phyloP scores from a whole-genome alignment of 1,140 invertebrate genomes.

The Gerris buenoi region DNA sequence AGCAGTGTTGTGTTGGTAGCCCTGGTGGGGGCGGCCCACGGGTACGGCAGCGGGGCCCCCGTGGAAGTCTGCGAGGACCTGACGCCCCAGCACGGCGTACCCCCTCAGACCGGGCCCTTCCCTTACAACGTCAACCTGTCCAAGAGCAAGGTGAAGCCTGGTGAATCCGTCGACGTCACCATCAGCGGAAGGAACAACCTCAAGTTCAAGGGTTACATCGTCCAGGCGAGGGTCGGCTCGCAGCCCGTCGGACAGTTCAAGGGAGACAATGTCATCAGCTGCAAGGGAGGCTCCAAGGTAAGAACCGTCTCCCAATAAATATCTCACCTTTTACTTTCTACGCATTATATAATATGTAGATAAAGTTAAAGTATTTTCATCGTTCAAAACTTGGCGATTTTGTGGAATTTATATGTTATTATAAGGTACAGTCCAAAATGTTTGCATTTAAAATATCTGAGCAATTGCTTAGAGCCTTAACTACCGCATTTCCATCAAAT shows the following conservation, averaged over 20 bases:
- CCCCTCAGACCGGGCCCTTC: conserved; percentile 28
- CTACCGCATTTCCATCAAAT: too few relatives aligned
- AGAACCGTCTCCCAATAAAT: conserved; percentile 22
- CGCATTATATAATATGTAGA: neutral
- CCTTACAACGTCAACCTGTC: conserved; percentile 34
- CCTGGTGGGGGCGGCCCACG: neutral
- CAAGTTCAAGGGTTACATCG: conserved; percentile 36
- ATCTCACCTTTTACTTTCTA: too few relatives aligned
- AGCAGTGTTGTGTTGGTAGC: neutral
- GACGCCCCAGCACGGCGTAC: conserved; percentile 34
- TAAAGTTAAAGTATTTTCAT: neutral
- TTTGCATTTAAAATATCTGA: too few relatives aligned
- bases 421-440: too few relatives aligned
- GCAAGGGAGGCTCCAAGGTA: conserved; percentile 30
- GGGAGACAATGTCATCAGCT: conserved; percentile 30
- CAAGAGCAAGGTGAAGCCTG: conserved; percentile 29
- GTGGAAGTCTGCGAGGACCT: conserved; percentile 34
- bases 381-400: too few relatives aligned
- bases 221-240: conserved; percentile 34
- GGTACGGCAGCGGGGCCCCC: conserved; percentile 30
- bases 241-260: conserved; percentile 34
- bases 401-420: too few relatives aligned
- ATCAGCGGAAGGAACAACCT: conserved; percentile 29
- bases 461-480: too few relatives aligned
- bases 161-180: conserved; percentile 28